Base-by-base conservation (phyloP, 2,113 vertebrate genomes). In the Camelus dromedarius region DNA sequence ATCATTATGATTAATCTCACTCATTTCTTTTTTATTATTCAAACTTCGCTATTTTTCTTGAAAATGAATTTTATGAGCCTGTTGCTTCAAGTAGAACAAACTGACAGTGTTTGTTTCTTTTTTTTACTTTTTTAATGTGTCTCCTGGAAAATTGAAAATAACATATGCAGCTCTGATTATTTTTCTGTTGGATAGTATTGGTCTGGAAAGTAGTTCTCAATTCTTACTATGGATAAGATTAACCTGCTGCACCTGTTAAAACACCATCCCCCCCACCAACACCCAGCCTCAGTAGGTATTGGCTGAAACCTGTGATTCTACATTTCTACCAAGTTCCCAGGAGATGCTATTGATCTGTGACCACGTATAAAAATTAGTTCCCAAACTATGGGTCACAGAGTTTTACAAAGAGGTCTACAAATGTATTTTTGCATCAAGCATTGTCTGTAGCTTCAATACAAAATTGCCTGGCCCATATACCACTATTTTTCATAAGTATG, bases 141-240 rank as follows among this genome's bases (percentile, higher is more conserved):
- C 67, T 92, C 56, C 69, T 38, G 86, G 79, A 96, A 89, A 42
- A 52, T 62, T 72, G 76, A 26, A 85, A 81, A 86, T 84, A 52
- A 11, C 7, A 1, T 30, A 32, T 42, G 30, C 81, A 30, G 26
- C 30, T 48, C 26, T 75, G 16, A 7, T 69, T 77, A 24, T 46
- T 35, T 54, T 90, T 92, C 67, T 38, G 6, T 72, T 76, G 56
- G 56, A 46, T 35, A 84, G 19, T 58, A 46, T 18, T 75, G 54
- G 10, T 73, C 79, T 80, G 70, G n/a, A 73, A 72, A 10, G 22
- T 56, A 66, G 13, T 89, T 90, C 52, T 89, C 11, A 94, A 82
- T 88, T 91, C 3, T 18, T 84, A 58, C 18, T 6, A 20, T 56
- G 52, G 18, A 32, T 86, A 35, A 73, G 28, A 70, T 48, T 82